These are phyloP conservation scores for Trachymyrmex septentrionalis DNA, from an alignment of 1,140 invertebrate species.

Conservation along the genomic window DNA sequence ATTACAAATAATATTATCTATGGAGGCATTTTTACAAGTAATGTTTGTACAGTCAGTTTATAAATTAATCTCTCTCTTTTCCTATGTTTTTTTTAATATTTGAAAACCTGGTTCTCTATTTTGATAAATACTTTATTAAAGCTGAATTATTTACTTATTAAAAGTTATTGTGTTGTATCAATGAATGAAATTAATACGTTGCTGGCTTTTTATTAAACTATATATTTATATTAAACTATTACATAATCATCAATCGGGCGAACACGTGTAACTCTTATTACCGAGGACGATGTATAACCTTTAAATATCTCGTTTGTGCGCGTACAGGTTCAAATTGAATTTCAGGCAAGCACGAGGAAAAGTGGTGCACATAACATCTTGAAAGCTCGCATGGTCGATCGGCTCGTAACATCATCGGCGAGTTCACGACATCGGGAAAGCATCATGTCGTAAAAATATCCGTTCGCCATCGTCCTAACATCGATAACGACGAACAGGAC, in stretches of 20 bases:
- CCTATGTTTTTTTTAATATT: too few relatives aligned
- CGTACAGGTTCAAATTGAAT: background rate
- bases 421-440: conserved; percentile 32
- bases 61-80: too few relatives aligned
- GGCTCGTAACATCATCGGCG: background rate
- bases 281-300: background rate
- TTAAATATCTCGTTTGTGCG: background rate
- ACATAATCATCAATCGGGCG: background rate
- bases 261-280: background rate
- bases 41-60: background rate
- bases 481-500: conserved; percentile 45
- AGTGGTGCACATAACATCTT: background rate
- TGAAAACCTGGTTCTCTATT: too few relatives aligned
- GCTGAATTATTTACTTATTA: too few relatives aligned
- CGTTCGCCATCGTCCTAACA: conserved; percentile 46
- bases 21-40: background rate
- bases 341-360: conserved; percentile 13
- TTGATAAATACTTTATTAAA: too few relatives aligned
- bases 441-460: conserved; percentile 54
- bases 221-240: background rate
- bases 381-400: conserved; percentile 26
- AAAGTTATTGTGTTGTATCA: too few relatives aligned
- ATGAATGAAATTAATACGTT: too few relatives aligned
- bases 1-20: background rate
- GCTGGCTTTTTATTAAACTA: background rate